Conservation (phyloP, 2,888 invertebrate genomes). For the Steromphala cineraria region DNA sequence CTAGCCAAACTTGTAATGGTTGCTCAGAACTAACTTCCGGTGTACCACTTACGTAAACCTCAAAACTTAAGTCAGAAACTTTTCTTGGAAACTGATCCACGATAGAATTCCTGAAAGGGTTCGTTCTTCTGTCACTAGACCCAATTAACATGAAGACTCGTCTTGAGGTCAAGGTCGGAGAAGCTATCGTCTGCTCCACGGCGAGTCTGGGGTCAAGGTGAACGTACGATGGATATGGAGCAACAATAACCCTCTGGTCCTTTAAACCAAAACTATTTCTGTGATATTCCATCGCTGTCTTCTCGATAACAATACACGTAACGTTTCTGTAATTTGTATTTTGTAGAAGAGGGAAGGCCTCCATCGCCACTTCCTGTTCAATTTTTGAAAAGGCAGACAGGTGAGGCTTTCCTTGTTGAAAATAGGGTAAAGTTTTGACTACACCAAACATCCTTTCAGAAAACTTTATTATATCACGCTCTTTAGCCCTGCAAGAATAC, state of each 20-base stretch:
- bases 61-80: slow-evolving; percentile 22
- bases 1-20: not conserved
- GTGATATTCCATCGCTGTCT: slow-evolving; percentile 28
- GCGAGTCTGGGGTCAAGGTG: slow-evolving; percentile 24
- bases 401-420: slow-evolving; percentile 30
- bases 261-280: not conserved
- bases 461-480: slow-evolving; percentile 29
- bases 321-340: slow-evolving; percentile 10
- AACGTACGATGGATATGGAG: slow-evolving; percentile 48
- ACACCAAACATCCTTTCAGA: not conserved
- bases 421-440: not conserved
- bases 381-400: slow-evolving; percentile 31
- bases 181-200: not conserved
- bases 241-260: slow-evolving; percentile 30
- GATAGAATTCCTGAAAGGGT: slow-evolving; percentile 30
- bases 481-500: no score
- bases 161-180: slow-evolving; percentile 6
- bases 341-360: slow-evolving; percentile 31
- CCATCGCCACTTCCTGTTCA: slow-evolving; percentile 12
- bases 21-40: not conserved
- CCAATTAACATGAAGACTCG: slow-evolving; percentile 40
- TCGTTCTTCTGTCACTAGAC: slow-evolving; percentile 30
- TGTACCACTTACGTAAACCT: not conserved
- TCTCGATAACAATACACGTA: slow-evolving; percentile 24
- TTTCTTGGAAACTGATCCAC: slow-evolving; percentile 31